A percentile compares a stretch with the other conserved stretches of the same genome.
Conservation (phyloP, 2,888 invertebrate species). For the Teleogryllus oceanicus region DNA sequence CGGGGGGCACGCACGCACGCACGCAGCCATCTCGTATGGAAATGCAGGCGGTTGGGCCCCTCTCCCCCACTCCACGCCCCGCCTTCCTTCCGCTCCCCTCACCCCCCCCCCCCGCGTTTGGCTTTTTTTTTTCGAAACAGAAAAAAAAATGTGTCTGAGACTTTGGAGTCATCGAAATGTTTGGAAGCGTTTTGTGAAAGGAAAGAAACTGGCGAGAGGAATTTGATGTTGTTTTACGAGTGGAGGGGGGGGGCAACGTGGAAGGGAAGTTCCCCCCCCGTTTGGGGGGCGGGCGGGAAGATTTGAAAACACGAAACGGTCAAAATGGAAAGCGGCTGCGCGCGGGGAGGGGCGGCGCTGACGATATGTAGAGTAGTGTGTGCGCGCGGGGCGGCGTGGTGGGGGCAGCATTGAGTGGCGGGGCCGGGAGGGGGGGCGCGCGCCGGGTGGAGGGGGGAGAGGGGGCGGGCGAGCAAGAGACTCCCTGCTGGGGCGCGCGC, state of each 20-base stretch:
- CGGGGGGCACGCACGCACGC: background rate
- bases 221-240: too few species aligned
- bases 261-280: too few species aligned
- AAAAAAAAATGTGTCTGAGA: too few species aligned
- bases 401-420: background rate
- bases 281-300: background rate
- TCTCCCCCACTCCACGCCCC: background rate
- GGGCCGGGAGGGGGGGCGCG: conserved; percentile 2
- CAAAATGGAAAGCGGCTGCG: background rate
- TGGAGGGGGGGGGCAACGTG: too few species aligned
- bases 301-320: background rate
- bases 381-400: conserved; percentile 3
- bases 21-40: background rate
- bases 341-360: background rate
- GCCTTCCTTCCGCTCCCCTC: too few species aligned
- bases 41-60: background rate
- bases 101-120: too few species aligned
- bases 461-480: conserved; percentile 3
- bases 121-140: too few species aligned
- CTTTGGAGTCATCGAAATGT: too few species aligned
- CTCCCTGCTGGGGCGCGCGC: background rate
- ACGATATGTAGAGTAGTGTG: background rate
- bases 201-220: too few species aligned
- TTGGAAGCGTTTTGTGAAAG: too few species aligned
- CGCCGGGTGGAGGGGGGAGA: background rate